phyloP scores from a whole-genome alignment of 1,140 invertebrate genomes.

The Tetranychus cinnabarinus region DNA sequence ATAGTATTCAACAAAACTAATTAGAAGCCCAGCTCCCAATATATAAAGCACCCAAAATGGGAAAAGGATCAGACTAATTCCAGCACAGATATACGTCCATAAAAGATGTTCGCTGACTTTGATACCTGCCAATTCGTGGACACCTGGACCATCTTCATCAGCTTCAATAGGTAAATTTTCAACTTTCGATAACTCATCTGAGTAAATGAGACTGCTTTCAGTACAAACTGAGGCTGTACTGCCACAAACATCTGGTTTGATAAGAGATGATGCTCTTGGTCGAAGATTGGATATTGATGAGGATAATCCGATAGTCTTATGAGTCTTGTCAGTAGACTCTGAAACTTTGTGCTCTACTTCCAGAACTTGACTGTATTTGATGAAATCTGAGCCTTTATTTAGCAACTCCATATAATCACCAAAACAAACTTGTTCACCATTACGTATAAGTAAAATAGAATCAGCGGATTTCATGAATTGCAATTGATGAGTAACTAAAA shows the following conservation, averaged over 20 bases:
- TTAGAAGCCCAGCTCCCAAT: conserved; percentile 9
- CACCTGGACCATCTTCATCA: conserved; percentile 5
- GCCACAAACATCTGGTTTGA: not conserved
- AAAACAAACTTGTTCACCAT: conserved; percentile 16
- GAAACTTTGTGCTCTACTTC: not conserved
- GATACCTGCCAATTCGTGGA: not conserved
- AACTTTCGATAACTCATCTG: conserved; percentile 8
- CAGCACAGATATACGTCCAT: conserved; percentile 10
- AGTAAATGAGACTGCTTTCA: not conserved
- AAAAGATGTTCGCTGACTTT: conserved; percentile 4
- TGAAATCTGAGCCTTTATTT: conserved; percentile 10
- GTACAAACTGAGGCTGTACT: not conserved
- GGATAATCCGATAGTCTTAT: too few relatives aligned
- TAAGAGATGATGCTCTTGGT: not conserved
- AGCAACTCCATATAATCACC: conserved; percentile 11
- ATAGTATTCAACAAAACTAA: not conserved
- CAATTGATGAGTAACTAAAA: conserved; percentile 24
- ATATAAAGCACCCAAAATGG: conserved; percentile 15
- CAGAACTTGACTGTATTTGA: not conserved
- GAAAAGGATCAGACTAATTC: conserved; percentile 13
- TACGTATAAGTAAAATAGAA: conserved; percentile 46
- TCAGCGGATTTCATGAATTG: conserved; percentile 38
- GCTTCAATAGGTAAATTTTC: conserved; percentile 10
- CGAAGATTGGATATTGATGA: not conserved
- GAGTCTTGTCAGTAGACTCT: not conserved